Conservation (phyloP, 1,140 invertebrate species). For the Drosophila lini region DNA sequence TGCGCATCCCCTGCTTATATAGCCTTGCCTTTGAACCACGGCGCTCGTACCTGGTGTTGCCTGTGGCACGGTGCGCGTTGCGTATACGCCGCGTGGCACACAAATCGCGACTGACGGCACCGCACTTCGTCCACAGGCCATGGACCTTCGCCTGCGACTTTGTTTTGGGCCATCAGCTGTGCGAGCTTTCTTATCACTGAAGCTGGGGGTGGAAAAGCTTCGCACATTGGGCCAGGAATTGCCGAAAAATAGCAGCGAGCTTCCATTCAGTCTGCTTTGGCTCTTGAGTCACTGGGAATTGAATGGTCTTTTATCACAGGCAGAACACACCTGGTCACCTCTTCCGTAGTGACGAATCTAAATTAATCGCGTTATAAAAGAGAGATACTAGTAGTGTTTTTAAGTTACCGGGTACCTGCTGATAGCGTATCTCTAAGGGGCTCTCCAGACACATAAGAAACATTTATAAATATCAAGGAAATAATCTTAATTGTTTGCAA, state of each 20-base stretch:
- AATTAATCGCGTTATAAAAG: not conserved
- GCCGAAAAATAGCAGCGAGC: not conserved
- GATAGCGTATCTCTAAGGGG: conserved; percentile 12
- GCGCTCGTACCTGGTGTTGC: not conserved
- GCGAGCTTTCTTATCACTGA: conserved; percentile 74
- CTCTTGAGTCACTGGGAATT: not conserved
- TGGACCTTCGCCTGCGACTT: conserved; percentile 50
- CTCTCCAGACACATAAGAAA: not conserved
- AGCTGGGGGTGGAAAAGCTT: conserved; percentile 71
- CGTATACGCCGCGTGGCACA: conserved; percentile 74
- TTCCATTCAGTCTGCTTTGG: not conserved
- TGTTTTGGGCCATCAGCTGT: conserved; percentile 71
- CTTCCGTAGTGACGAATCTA: not conserved
- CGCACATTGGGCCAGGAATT: conserved; percentile 43
- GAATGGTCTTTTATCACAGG: not conserved
- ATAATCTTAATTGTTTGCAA: not conserved
- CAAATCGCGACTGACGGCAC: conserved; percentile 58
- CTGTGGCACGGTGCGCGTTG: conserved; percentile 39
- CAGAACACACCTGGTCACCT: not conserved
- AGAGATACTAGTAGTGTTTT: not conserved
- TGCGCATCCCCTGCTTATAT: conserved; percentile 59
- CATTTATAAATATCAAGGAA: not conserved
- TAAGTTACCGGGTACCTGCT: not conserved
- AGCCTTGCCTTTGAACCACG: conserved; percentile 31
- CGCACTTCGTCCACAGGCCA: conserved; percentile 35